Evolutionary conservation across 1,140 invertebrate genomes (phyloP).

Genomic region (Choristoneura fumiferana): DNA sequence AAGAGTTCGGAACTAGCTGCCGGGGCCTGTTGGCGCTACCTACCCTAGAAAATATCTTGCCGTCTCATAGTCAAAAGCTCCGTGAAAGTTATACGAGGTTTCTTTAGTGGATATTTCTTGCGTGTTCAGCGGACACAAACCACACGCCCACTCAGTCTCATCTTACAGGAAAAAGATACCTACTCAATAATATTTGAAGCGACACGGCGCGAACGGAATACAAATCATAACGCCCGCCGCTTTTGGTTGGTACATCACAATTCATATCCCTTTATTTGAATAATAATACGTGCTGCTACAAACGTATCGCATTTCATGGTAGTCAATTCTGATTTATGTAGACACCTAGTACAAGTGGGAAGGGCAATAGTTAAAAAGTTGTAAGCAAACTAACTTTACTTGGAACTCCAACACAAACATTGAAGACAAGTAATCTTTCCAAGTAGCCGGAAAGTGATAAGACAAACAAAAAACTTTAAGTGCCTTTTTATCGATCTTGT

Average conservation of each 20-base stretch:
- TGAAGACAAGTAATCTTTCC: conserved; percentile 16
- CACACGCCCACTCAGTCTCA: conserved; percentile 44
- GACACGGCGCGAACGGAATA: conserved; percentile 1
- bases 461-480: conserved; percentile 34
- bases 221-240: conserved; percentile 15
- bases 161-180: conserved; percentile 60
- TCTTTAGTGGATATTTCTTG: conserved; percentile 55
- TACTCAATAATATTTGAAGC: conserved; percentile 48
- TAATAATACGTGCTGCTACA: conserved; percentile 20
- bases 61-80: background rate
- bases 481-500: conserved; percentile 13
- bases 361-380: conserved; percentile 11
- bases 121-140: conserved; percentile 43
- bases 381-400: conserved; percentile 13
- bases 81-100: background rate
- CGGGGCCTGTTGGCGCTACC: no score
- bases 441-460: conserved; percentile 31
- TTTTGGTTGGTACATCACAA: conserved; percentile 4
- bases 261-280: conserved; percentile 16
- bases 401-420: conserved; percentile 19
- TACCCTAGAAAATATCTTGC: conserved; percentile 8
- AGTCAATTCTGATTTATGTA: conserved; percentile 41
- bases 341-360: conserved; percentile 2
- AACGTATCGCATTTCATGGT: conserved; percentile 38
- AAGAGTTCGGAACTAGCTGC: no score